phyloP scores from a whole-genome alignment of 2,888 invertebrate species.

The Campaea margaritaria region DNA sequence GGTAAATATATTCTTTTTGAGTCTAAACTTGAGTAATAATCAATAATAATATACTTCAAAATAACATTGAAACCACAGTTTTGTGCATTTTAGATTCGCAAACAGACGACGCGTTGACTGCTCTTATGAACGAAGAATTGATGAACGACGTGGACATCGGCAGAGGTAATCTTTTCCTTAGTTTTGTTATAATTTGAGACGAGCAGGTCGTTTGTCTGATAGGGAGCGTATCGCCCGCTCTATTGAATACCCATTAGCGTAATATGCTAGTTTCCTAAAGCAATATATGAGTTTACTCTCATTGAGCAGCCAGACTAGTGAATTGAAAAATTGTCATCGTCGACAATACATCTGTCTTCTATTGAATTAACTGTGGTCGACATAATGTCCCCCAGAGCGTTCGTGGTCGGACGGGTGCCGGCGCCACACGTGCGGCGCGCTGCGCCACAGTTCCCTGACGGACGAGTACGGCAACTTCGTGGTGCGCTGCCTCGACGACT shows the following conservation, averaged over 20 bases:
- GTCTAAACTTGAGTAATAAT: no score
- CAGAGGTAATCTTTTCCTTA: slow-evolving; percentile 60
- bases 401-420: slow-evolving; percentile 69
- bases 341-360: not conserved
- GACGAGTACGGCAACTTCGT: slow-evolving; percentile 85
- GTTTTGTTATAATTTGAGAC: not conserved
- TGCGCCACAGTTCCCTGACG: slow-evolving; percentile 77
- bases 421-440: slow-evolving; percentile 75
- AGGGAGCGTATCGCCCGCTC: no score
- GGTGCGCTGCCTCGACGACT: slow-evolving; percentile 71
- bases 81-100: slow-evolving; percentile 59
- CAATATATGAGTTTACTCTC: not conserved
- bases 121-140: slow-evolving; percentile 78
- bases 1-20: no score
- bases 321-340: no score
- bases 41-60: no score
- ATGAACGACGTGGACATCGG: slow-evolving; percentile 75
- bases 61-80: no score
- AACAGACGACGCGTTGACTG: slow-evolving; percentile 75
- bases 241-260: no score
- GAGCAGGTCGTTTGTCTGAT: not conserved
- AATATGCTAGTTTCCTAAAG: no score
- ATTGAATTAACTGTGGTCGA: not conserved
- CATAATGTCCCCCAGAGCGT: slow-evolving; percentile 53
- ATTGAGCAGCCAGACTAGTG: no score